These are phyloP conservation scores for Proctacanthus coquilletti DNA, from an alignment of 1,140 invertebrate genomes.

Conservation along the genomic window DNA sequence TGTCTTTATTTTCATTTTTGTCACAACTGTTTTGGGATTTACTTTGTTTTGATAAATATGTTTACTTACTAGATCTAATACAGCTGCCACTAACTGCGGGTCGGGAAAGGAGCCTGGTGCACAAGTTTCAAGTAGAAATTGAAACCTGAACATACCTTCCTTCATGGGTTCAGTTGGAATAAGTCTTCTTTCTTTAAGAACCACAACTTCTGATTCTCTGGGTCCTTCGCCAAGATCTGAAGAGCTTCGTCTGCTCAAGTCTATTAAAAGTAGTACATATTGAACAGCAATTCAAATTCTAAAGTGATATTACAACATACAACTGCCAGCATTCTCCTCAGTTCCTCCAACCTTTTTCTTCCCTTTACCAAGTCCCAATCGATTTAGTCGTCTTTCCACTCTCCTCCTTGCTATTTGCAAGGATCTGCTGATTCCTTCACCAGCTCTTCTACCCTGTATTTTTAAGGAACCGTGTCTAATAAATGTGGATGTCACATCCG, in stretches of 20 bases:
- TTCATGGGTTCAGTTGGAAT: constrained; percentile 56
- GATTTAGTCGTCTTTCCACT: constrained; percentile 69
- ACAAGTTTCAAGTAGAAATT: constrained; percentile 85
- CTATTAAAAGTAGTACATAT: constrained; percentile 30
- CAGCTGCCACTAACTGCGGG: constrained; percentile 84
- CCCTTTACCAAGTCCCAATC: constrained; percentile 50
- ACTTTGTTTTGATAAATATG: neutral
- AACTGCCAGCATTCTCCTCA: constrained; percentile 63
- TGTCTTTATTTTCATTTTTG: too few species aligned
- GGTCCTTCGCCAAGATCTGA: constrained; percentile 61
- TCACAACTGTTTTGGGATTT: too few species aligned
- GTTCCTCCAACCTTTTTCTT: constrained; percentile 75
- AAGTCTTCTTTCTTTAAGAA: constrained; percentile 68
- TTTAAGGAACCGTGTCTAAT: constrained; percentile 31
- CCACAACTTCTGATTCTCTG: constrained; percentile 69
- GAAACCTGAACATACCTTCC: constrained; percentile 68
- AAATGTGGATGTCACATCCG: constrained; percentile 27
- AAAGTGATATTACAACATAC: constrained; percentile 34
- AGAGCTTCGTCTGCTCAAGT: constrained; percentile 68
- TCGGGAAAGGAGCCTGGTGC: constrained; percentile 91
- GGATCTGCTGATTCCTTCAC: constrained; percentile 40
- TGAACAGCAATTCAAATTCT: constrained; percentile 1
- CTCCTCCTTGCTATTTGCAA: constrained; percentile 64
- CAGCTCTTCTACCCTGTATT: constrained; percentile 26
- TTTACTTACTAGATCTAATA: constrained; percentile 76